Conservation (phyloP, 2,113 vertebrate genomes). For the Perca fluviatilis region DNA sequence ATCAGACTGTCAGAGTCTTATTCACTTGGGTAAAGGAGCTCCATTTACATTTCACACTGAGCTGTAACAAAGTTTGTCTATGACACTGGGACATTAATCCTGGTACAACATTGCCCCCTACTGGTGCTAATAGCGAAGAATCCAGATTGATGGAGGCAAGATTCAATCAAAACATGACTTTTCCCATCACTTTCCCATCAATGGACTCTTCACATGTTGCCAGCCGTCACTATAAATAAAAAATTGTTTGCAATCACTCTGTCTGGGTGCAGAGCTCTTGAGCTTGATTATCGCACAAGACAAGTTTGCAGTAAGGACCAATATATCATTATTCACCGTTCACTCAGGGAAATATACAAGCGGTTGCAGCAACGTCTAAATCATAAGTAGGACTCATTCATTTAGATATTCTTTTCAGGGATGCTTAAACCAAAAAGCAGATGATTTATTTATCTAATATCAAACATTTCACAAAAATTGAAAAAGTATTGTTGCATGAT, state of each 20-base stretch:
- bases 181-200: slow-evolving; percentile 20
- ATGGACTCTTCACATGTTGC: slow-evolving; percentile 34
- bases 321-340: slow-evolving; percentile 52
- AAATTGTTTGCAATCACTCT: slow-evolving; percentile 48
- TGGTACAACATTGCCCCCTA: slow-evolving; percentile 77
- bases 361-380: slow-evolving; percentile 10
- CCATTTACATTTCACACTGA: slow-evolving; percentile 29
- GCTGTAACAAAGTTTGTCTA: slow-evolving; percentile 63
- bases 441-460: slow-evolving; percentile 51
- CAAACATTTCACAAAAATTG: slow-evolving; percentile 34
- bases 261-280: slow-evolving; percentile 21
- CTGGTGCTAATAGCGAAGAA: slow-evolving; percentile 29
- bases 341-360: slow-evolving; percentile 14
- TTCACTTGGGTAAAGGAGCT: slow-evolving; percentile 31
- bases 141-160: neutral
- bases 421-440: slow-evolving; percentile 29
- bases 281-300: slow-evolving; percentile 57
- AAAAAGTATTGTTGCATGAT: slow-evolving; percentile 57
- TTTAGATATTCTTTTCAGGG: slow-evolving; percentile 35
- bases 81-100: slow-evolving; percentile 66
- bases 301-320: slow-evolving; percentile 34
- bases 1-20: slow-evolving; percentile 21
- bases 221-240: slow-evolving; percentile 44
- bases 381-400: slow-evolving; percentile 30
- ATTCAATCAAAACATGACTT: slow-evolving; percentile 32